Evolutionary conservation across 1,140 invertebrate species (phyloP).

Genomic region (Pentalonia nigronervosa): DNA sequence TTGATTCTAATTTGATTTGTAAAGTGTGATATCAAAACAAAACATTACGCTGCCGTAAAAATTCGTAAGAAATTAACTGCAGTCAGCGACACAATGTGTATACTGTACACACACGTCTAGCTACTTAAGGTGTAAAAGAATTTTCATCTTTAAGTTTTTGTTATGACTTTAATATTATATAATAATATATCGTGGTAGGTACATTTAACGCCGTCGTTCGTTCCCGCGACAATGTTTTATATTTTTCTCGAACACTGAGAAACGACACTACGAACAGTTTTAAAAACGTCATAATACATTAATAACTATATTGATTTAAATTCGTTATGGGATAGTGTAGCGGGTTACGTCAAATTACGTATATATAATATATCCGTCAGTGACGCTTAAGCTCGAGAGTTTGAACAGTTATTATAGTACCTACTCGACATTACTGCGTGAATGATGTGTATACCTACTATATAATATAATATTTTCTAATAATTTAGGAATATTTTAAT

Average conservation of each 20-base stretch:
- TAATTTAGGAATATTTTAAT: conserved; percentile 9
- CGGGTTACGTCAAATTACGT: neutral
- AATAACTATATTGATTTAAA: neutral
- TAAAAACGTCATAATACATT: conserved; percentile 2
- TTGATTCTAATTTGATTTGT: neutral
- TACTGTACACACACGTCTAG: neutral
- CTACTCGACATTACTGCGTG: conserved; percentile 9
- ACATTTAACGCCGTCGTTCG: neutral
- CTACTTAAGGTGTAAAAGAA: neutral
- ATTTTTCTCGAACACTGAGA: neutral
- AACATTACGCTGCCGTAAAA: neutral
- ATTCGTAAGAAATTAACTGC: neutral
- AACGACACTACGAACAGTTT: neutral
- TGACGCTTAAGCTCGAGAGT: conserved; percentile 25
- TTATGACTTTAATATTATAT: neutral
- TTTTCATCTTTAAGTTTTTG: neutral
- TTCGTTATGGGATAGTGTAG: neutral
- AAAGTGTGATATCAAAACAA: neutral
- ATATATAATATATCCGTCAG: neutral
- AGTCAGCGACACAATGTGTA: neutral
- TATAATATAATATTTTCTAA: neutral
- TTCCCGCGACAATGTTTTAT: neutral
- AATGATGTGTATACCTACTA: neutral
- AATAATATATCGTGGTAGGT: neutral
- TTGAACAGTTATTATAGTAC: neutral